Evolutionary conservation across 2,113 vertebrate genomes (phyloP).

Genomic region (Syngnathoides biaculeatus): DNA sequence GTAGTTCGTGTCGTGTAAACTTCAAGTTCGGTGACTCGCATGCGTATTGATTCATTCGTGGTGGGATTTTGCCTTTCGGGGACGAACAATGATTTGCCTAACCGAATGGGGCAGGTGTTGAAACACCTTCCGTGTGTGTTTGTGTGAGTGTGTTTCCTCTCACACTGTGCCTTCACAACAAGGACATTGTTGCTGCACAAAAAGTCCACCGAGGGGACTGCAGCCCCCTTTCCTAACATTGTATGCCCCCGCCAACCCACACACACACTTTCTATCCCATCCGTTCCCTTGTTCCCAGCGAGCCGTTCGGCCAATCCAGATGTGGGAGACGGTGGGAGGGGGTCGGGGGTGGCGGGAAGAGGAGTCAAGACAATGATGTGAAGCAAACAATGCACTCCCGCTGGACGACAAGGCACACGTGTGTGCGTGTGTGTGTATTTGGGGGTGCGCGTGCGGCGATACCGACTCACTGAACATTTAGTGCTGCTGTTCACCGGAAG

Average conservation of each 20-base stretch:
- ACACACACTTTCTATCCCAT: conserved; percentile 39
- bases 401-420: conserved; percentile 38
- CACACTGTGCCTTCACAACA: conserved; percentile 35
- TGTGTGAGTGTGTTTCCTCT: conserved; percentile 26
- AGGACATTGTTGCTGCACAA: conserved; percentile 47
- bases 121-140: conserved; percentile 1
- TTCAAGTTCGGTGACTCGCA: too few relatives aligned
- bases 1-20: too few relatives aligned
- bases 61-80: not conserved
- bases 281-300: conserved; percentile 63
- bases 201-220: conserved; percentile 30
- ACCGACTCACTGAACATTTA: conserved; percentile 54
- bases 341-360: conserved; percentile 37
- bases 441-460: conserved; percentile 20
- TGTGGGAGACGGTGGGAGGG: conserved; percentile 54
- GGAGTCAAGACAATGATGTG: conserved; percentile 54
- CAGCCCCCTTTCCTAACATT: conserved; percentile 44
- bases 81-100: conserved; percentile 3
- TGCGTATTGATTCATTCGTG: too few relatives aligned
- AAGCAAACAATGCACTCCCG: conserved; percentile 58
- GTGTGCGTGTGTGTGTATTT: conserved; percentile 18
- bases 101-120: conserved; percentile 1
- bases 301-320: conserved; percentile 68
- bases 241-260: not conserved
- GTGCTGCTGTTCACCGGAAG: not conserved